These are phyloP conservation scores for Temnopleurus reevesii DNA, from an alignment of 53 echinoderm and acorn worm species.

Conservation along the genomic window DNA sequence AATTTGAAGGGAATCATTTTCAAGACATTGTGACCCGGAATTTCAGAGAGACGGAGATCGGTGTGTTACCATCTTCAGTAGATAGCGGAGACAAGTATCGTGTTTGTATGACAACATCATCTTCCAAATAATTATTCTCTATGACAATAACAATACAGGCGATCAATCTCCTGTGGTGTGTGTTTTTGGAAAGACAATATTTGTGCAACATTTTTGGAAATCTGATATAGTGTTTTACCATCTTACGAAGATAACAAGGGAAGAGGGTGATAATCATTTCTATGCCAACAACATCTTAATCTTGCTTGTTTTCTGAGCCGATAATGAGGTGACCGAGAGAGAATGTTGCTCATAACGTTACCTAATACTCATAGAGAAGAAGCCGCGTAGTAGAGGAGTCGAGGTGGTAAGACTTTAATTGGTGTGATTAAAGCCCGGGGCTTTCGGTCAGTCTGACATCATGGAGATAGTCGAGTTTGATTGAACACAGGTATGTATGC, in stretches of 20 bases:
- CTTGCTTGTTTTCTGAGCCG: not conserved
- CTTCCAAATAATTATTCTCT: no score
- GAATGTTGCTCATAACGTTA: conserved; percentile 13
- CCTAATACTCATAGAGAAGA: not conserved
- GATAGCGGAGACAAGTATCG: not conserved
- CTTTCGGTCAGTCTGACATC: conserved; percentile 48
- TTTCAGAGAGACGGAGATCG: no score
- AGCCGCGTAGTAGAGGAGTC: not conserved
- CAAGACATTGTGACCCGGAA: no score
- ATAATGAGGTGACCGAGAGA: conserved; percentile 29
- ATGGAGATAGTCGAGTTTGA: not conserved
- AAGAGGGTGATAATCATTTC: not conserved
- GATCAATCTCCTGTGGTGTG: no score
- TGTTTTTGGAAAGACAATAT: no score
- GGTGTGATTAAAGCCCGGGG: conserved; percentile 51
- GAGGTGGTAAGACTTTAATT: conserved; percentile 33
- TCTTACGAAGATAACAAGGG: not conserved
- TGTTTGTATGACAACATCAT: no score
- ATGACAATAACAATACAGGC: no score
- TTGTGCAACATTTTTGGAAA: no score
- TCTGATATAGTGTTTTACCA: conserved; percentile 25
- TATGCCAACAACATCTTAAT: not conserved
- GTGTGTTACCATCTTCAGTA: not conserved
- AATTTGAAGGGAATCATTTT: no score
- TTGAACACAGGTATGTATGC: conserved; percentile 17